Conservation (phyloP, 2,888 invertebrate genomes). For the Cyrtodaria siliqua region DNA sequence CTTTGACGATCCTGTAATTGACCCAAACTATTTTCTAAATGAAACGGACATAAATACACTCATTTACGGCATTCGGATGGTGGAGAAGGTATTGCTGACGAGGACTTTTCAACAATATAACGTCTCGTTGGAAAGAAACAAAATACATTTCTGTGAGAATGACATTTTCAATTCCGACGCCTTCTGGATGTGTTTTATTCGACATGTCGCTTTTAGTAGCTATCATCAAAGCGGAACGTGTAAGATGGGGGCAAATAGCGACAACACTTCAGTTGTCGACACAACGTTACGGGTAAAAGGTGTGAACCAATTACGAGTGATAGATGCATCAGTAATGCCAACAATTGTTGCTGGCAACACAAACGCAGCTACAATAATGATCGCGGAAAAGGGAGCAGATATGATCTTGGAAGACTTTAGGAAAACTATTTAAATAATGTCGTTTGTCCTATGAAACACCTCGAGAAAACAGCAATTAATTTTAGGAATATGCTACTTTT, state of each 20-base stretch:
- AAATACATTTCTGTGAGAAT: slow-evolving; percentile 19
- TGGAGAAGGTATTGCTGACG: slow-evolving; percentile 21
- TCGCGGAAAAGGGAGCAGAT: slow-evolving; percentile 50
- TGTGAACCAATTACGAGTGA: slow-evolving; percentile 36
- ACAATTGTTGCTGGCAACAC: slow-evolving; percentile 39
- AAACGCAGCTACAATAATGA: slow-evolving; percentile 44
- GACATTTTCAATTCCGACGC: slow-evolving; percentile 33
- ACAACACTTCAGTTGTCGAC: slow-evolving; percentile 89
- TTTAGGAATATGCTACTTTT: too few relatives aligned
- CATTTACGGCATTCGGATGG: slow-evolving; percentile 30
- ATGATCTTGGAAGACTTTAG: slow-evolving; percentile 27
- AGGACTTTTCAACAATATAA: slow-evolving; percentile 23
- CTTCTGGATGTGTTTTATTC: slow-evolving; percentile 53
- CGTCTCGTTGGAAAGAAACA: background rate
- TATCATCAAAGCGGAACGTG: slow-evolving; percentile 91
- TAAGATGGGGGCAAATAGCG: slow-evolving; percentile 88
- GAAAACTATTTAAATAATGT: too few relatives aligned
- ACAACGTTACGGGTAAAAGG: slow-evolving; percentile 83
- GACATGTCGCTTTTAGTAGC: slow-evolving; percentile 32
- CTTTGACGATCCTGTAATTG: slow-evolving; percentile 92
- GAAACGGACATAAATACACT: slow-evolving; percentile 36
- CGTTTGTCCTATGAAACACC: too few relatives aligned
- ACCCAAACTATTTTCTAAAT: slow-evolving; percentile 94
- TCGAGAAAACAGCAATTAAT: too few relatives aligned
- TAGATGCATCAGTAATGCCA: slow-evolving; percentile 48